Conservation (phyloP, 37 sponge, comb jelly and placozoan genomes). For the Aphrocallistes beatrix region DNA sequence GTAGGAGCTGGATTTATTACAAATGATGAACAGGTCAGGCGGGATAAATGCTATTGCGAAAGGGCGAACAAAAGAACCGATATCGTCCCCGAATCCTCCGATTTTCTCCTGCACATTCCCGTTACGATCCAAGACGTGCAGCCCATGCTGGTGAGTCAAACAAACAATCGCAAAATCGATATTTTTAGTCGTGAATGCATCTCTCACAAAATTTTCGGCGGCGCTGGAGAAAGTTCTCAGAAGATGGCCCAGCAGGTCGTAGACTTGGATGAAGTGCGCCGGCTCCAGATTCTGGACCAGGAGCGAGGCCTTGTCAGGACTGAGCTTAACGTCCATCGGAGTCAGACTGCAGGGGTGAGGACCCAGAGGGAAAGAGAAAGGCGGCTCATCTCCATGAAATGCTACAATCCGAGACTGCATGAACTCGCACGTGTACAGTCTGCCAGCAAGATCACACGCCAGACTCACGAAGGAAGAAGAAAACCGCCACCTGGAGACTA, state of each 20-base stretch:
- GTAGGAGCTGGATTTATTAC: neutral
- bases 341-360: neutral
- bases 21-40: neutral
- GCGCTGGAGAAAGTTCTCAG: neutral
- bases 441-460: neutral
- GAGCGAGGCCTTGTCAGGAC: neutral
- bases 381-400: neutral
- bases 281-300: slow-evolving; percentile 13
- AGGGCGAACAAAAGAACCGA: neutral
- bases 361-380: neutral
- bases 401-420: neutral
- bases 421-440: neutral
- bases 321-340: neutral
- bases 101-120: neutral
- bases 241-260: neutral
- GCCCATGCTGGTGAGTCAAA: neutral
- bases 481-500: neutral
- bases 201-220: neutral
- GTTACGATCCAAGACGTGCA: neutral
- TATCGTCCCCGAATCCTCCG: neutral
- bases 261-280: neutral
- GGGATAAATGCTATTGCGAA: neutral
- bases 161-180: neutral
- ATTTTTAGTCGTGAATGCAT: neutral
- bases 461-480: neutral